Percentiles rank a stretch among this genome's conserved stretches.
These are phyloP conservation scores for Chloroclystis v-ata DNA, from an alignment of 2,888 invertebrate species.

Conservation along the genomic window DNA sequence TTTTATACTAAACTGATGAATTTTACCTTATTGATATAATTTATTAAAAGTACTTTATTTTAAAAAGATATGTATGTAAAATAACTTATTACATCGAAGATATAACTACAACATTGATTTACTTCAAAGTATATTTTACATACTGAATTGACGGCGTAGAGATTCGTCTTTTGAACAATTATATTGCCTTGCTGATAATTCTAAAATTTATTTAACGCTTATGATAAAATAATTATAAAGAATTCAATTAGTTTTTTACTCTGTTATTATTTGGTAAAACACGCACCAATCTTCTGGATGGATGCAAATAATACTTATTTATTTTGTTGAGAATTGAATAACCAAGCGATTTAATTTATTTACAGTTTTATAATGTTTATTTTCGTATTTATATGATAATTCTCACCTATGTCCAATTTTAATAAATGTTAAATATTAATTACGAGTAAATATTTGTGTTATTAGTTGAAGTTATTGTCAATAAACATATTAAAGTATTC, in stretches of 20 bases:
- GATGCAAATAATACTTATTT: no score
- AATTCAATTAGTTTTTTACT: not conserved
- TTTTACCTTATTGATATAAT: not conserved
- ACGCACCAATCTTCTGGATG: no score
- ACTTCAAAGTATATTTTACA: conserved; percentile 59
- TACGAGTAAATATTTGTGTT: not conserved
- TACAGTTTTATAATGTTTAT: not conserved
- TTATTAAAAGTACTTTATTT: conserved; percentile 14
- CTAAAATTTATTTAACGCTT: conserved; percentile 50
- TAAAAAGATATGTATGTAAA: conserved; percentile 12
- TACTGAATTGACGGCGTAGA: conserved; percentile 77
- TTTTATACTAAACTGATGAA: not conserved
- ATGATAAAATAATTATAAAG: conserved; percentile 22
- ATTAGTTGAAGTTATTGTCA: not conserved
- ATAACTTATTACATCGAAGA: conserved; percentile 21
- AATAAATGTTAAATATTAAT: not conserved
- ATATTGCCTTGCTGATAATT: conserved; percentile 49
- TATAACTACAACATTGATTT: conserved; percentile 43
- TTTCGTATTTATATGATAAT: conserved; percentile 55
- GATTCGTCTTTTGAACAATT: conserved; percentile 59
- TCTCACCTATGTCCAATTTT: conserved; percentile 72
- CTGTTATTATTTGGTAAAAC: no score
- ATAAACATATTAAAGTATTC: not conserved
- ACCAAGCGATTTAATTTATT: no score
- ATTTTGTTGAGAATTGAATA: no score